Evolutionary conservation across 2,797 vertebrate genomes (phyloP), one percentile per base, ranked within the genome.

Genomic region (Brotula barbata): DNA sequence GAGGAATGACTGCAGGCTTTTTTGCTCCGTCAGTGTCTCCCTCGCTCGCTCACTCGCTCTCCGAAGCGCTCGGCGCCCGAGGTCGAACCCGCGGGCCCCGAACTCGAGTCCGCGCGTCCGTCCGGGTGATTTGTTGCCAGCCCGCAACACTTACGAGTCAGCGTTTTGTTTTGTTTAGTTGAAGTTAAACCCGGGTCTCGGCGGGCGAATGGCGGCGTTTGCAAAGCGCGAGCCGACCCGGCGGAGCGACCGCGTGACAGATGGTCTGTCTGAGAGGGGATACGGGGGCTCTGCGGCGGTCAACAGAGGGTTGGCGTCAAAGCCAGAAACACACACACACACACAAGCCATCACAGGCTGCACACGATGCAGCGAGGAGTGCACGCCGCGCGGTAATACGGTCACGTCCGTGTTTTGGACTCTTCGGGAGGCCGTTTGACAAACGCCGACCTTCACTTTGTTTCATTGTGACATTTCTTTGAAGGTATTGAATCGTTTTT

Each of bases 1-100:
- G 87, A 90, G 71, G 72, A 77, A 90, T 89, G 86, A 82, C 86
- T 86, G 88, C 85, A 83, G 82, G 77, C 75, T 81, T 85, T 87
- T 81, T 70, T 81, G 85, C 75, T 28, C 65, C 77, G 73, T 55
- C 60, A 42, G 23, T 49, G 41, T 70, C 56, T 37, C 51, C 15
- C 48, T 55, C 54, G 40, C 36, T 39, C 47, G 22, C 17, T 60
- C 55, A 15, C 39, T 40, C 42, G 49, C 58, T 60, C 34, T 39
- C 20, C 12, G 48, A 74, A 23, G 59, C 68, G 36, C 13, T 48
- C n/a, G n/a, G n/a, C n/a, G n/a, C n/a, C n/a, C n/a, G n/a, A n/a
- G n/a, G n/a, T n/a, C n/a, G n/a, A n/a, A n/a, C n/a, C n/a, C n/a
- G n/a, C n/a, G n/a, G n/a, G n/a, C n/a, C n/a, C n/a, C n/a, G n/a